Conservation (phyloP, 2,888 invertebrate genomes). For the Monoplex corrugatus region DNA sequence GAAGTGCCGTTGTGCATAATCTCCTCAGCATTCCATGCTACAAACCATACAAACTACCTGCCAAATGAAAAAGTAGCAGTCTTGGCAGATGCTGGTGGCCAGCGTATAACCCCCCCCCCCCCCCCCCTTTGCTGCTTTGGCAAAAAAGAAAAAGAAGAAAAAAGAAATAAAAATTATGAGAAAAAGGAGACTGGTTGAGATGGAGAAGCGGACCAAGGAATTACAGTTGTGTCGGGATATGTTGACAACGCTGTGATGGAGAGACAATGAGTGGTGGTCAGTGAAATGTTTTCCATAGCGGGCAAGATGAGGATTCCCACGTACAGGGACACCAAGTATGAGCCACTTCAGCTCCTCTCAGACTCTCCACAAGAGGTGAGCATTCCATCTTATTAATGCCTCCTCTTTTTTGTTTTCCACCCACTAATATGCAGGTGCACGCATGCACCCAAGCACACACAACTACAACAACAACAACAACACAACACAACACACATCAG, state of each 20-base stretch:
- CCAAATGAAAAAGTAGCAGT: too few species aligned
- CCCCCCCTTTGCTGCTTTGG: too few species aligned
- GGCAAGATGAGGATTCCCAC: conserved; percentile 70
- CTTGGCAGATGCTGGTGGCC: too few species aligned
- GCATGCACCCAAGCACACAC: background rate
- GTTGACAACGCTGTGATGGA: background rate
- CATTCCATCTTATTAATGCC: background rate
- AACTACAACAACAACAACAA: too few species aligned
- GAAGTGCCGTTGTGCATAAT: too few species aligned
- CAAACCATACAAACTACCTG: too few species aligned
- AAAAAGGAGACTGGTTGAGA: background rate
- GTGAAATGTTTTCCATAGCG: conserved; percentile 75
- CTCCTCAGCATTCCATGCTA: too few species aligned
- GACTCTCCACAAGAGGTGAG: conserved; percentile 73
- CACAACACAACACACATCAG: background rate
- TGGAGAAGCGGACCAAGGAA: background rate
- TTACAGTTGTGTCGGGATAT: background rate
- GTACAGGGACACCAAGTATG: conserved; percentile 71
- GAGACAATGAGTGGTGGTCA: background rate
- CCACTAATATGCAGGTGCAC: background rate
- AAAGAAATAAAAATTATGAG: too few species aligned
- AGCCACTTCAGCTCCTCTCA: conserved; percentile 71
- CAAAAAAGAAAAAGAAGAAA: too few species aligned
- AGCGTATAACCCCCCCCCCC: background rate
- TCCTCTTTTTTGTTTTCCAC: background rate